These are phyloP conservation scores for Oreochromis spilurus DNA, from an alignment of 2,113 vertebrate genomes.

Conservation along the genomic window DNA sequence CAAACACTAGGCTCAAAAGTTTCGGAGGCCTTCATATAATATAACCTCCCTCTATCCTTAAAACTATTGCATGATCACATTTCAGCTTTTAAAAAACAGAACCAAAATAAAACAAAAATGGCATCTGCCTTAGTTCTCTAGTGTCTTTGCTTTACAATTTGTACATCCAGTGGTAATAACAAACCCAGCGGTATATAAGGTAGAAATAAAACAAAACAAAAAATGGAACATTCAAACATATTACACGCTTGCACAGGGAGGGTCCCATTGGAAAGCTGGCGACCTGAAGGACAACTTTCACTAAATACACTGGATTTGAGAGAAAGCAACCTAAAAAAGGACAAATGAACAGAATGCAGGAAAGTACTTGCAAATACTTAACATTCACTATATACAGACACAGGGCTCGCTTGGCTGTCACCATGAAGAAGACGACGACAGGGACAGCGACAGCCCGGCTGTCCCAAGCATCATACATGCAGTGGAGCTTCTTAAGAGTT, in stretches of 20 bases:
- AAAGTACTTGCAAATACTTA: conserved; percentile 87
- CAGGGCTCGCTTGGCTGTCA: conserved; percentile 73
- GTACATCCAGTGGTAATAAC: conserved; percentile 75
- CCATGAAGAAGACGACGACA: conserved; percentile 70
- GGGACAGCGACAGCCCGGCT: conserved; percentile 69
- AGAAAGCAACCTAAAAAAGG: conserved; percentile 39
- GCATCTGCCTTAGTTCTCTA: conserved; percentile 56
- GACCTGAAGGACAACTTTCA: conserved; percentile 66
- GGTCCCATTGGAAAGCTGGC: conserved; percentile 53
- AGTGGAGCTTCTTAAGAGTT: conserved; percentile 76
- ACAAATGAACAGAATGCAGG: conserved; percentile 58
- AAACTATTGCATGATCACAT: conserved; percentile 63
- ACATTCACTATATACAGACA: conserved; percentile 93
- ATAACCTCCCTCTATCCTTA: conserved; percentile 39
- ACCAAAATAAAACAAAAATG: not conserved
- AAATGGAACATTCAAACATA: conserved; percentile 81
- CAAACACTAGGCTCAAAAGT: conserved; percentile 43
- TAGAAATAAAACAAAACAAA: conserved; percentile 18
- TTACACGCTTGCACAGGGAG: conserved; percentile 64
- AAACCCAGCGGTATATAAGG: conserved; percentile 65
- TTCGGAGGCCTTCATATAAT: conserved; percentile 3
- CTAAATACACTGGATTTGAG: conserved; percentile 67
- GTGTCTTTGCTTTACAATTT: conserved; percentile 73
- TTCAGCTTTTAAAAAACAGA: conserved; percentile 60
- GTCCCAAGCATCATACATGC: conserved; percentile 91